Base-by-base conservation (phyloP, 1,140 invertebrate genomes). In the Drosophila pandora region DNA sequence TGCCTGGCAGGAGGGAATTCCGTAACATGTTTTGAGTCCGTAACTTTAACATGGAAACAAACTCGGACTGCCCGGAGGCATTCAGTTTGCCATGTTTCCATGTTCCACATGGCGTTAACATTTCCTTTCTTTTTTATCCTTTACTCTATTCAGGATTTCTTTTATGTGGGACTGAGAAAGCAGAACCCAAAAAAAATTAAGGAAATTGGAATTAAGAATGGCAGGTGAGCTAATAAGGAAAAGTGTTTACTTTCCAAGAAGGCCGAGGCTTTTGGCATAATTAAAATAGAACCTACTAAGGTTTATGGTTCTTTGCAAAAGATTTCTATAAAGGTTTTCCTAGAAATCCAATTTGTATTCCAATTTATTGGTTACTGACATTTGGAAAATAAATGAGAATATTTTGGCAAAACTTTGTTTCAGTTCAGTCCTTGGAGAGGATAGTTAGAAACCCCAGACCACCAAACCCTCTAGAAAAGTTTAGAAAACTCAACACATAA, bases 201-300 rank as follows among this genome's bases (percentile, higher is more conserved):
- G 43, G 30, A 64, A 61, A 39, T 28, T 13, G 56, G 49, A 63
- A 52, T 52, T 63, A 25, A 43, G 63, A 67, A 48, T 39, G 32
- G n/a, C 30, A 39, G 43, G 32, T 63, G 13, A 63, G 34, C 25
- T 32, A 64, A 52, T 64, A 43, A 45, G 10, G 30, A 2, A 3
- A 12, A 47, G 21, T 47, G 43, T 4, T 10, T 21, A 47, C 21
- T 23, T 21, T 10, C 34, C 12, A 4, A 2, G 28, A 21, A 21
- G 12, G 10, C 25, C 56, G 6, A 50, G 60, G 64, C 58, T 67
- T 64, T 73, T 73, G 53, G 59, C 48, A 59, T 84, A 61, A 84
- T 84, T 80, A 76, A 73, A 85, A 76, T 30, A 25, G 3, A 45
- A 43, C 23, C 58, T 49, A 57, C 28, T 21, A 49, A 12, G 30